Evolutionary conservation across 2,888 invertebrate genomes (phyloP).

Genomic region (Diplolepis rosae): DNA sequence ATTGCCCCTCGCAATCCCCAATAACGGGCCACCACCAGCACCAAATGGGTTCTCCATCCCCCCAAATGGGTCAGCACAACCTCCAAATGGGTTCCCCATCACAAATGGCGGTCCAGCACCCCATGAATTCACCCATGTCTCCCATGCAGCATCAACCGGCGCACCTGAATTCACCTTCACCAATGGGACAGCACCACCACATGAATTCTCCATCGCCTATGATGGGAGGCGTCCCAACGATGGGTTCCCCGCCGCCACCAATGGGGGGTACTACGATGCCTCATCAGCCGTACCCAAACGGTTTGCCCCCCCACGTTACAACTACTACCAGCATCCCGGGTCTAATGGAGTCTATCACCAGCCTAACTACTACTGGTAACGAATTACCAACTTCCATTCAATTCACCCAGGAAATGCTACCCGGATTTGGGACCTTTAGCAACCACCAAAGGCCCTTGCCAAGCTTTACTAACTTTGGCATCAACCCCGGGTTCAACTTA

Average conservation of each 20-base stretch:
- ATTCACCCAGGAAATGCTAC: conserved; percentile 67
- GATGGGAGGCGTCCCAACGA: conserved; percentile 72
- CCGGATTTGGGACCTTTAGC: conserved; percentile 67
- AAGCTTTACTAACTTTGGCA: conserved; percentile 80
- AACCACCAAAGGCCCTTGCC: conserved; percentile 76
- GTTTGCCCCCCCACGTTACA: conserved; percentile 90
- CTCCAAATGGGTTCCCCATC: conserved; percentile 75
- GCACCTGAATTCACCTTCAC: conserved; percentile 69
- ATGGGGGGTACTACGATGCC: conserved; percentile 72
- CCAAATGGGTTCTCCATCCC: conserved; percentile 76
- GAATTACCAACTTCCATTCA: conserved; percentile 64
- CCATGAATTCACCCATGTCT: conserved; percentile 69
- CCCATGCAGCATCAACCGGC: conserved; percentile 65
- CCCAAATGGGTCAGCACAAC: conserved; percentile 77
- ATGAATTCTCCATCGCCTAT: conserved; percentile 72
- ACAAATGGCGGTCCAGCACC: conserved; percentile 66
- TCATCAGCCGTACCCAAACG: conserved; percentile 84
- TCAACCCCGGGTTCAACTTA: conserved; percentile 75
- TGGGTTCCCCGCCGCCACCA: conserved; percentile 67
- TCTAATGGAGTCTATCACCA: conserved; percentile 72
- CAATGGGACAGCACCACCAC: conserved; percentile 70
- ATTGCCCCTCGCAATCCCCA: conserved; percentile 69
- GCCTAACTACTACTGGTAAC: conserved; percentile 87
- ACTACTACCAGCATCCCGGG: conserved; percentile 77
- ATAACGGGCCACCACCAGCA: conserved; percentile 70